Evolutionary conservation across 2,797 vertebrate species (phyloP).

Genomic region (Enteromius anoplus): DNA sequence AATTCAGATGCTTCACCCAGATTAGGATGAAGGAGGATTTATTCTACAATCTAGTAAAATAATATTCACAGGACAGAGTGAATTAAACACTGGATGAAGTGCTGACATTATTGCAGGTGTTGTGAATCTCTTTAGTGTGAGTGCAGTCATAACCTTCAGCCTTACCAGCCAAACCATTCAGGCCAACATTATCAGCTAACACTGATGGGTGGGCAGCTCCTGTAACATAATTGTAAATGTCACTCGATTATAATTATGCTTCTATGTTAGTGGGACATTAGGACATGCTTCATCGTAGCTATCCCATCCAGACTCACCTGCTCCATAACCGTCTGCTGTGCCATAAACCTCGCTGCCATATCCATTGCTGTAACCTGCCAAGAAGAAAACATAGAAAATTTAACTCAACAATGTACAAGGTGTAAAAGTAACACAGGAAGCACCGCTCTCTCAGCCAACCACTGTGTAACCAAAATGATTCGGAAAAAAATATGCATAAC

Average conservation of each 20-base stretch:
- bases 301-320: slow-evolving; percentile 69
- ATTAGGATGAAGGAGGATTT: not conserved
- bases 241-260: slow-evolving; percentile 51
- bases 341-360: slow-evolving; percentile 61
- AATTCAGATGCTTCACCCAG: not conserved
- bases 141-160: slow-evolving; percentile 66
- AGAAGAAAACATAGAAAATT: slow-evolving; percentile 26
- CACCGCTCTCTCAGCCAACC: not conserved
- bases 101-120: not conserved
- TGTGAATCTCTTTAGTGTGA: not conserved
- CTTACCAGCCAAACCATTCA: slow-evolving; percentile 70
- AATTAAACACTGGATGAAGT: not conserved
- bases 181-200: slow-evolving; percentile 71
- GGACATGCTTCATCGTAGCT: not conserved
- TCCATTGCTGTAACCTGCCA: slow-evolving; percentile 74
- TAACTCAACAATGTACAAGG: not conserved
- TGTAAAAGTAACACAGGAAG: slow-evolving; percentile 33
- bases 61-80: not conserved
- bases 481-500: not conserved
- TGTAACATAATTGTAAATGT: slow-evolving; percentile 73
- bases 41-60: not conserved
- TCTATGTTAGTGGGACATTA: slow-evolving; percentile 22
- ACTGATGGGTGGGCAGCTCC: slow-evolving; percentile 70
- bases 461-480: not conserved
- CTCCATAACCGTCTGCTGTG: slow-evolving; percentile 67